Base-by-base conservation (phyloP, 1,140 invertebrate species). In the Gonatopus flavifemur region DNA sequence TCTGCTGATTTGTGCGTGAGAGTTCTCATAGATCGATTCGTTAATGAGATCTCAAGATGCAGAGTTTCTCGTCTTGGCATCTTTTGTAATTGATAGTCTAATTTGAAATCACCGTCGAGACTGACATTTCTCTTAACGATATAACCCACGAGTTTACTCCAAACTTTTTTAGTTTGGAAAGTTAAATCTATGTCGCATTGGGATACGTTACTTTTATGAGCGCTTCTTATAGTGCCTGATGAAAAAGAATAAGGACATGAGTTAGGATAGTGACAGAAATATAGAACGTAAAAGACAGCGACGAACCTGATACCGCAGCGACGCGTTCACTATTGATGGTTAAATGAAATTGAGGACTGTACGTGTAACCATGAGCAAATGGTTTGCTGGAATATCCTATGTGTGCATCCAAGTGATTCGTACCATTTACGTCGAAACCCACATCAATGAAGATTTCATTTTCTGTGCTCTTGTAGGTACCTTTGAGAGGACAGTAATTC, bases 121-220 rank as follows among this genome's bases (percentile, higher is more conserved):
- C 82, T 82, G 2, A 70, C 76, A 6, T 81, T 81, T 15, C 70
- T 76, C 50, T 65, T 76, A 22, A 84, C 82, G 44, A 88, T 81
- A 56, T 88, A 88, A 0, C 88, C 88, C n/a, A 81, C 72, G 2
- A 88, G 65, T 46, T 80, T 80, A 40, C 86, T 87, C 42, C 80
- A 81, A 12, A 88, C 76, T 57, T 83, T 79, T 63, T 86, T 87
- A 0, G 87, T 88, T 75, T 85, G 80, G 52, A 88, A 88, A 54
- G 83, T 81, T 9, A 87, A 64, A 31, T 83, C 77, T 3, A 89
- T 83, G 43, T 88, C 85, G 57, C 83, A 86, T 61, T 89, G 86
- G 2, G 84, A 85, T 15, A 87, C 78, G 8, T 85, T 85, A 52
- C 83, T 83, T 74, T 89, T 89, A 39, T 81, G 77, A 9, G 81